A percentile compares a stretch with the other conserved stretches of the same genome.
Conservation (phyloP, 2,113 vertebrate species). For the Cavia porcellus region DNA sequence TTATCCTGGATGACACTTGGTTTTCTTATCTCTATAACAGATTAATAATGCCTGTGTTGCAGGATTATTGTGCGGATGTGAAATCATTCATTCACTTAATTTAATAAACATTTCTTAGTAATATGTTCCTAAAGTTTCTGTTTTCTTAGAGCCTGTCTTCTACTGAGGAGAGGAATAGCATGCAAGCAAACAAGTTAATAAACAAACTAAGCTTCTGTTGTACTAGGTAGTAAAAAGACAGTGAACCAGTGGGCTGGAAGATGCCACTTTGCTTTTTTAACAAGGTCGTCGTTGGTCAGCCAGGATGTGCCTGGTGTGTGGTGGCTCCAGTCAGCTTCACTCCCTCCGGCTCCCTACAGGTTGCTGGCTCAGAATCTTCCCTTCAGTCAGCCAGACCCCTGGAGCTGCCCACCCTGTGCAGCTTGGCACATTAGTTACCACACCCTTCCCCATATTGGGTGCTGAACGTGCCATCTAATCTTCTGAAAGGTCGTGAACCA, state of each 20-base stretch:
- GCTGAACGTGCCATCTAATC: background rate
- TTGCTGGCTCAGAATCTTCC: background rate
- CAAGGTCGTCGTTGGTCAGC: background rate
- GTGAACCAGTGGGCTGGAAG: background rate
- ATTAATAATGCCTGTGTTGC: background rate
- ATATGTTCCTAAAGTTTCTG: background rate
- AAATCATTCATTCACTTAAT: background rate
- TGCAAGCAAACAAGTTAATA: background rate
- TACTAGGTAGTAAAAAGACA: background rate
- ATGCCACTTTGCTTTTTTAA: background rate
- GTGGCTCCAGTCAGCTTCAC: background rate
- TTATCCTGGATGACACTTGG: background rate
- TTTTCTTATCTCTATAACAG: background rate
- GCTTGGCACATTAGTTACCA: background rate
- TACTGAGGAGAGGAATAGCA: background rate
- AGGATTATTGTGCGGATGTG: background rate
- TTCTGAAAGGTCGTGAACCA: background rate
- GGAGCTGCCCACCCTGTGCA: background rate
- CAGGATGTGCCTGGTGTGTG: background rate
- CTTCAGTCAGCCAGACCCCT: background rate
- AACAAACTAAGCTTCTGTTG: accelerated
- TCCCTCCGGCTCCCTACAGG: background rate
- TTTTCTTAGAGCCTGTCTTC: background rate
- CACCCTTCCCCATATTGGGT: background rate
- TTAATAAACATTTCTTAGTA: background rate